Evolutionary conservation across 1,140 invertebrate species (phyloP).

Genomic region (Macrobrachium nipponense): DNA sequence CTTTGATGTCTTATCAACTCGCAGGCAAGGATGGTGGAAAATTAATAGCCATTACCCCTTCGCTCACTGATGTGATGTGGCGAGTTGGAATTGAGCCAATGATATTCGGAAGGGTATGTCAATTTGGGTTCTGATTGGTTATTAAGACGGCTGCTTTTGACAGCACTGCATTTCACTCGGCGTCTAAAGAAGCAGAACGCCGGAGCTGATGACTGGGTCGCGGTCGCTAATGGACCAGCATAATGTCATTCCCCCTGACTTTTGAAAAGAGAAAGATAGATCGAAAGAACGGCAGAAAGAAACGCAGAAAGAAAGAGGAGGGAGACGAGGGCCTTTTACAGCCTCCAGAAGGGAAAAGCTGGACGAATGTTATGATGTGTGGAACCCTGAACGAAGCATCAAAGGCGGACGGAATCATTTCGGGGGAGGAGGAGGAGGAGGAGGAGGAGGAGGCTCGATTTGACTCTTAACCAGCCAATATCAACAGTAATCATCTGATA

Average conservation of each 20-base stretch:
- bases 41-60: slow-evolving; percentile 56
- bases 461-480: too few relatives aligned
- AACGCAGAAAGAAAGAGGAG: slow-evolving; percentile 14
- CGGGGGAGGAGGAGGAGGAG: too few relatives aligned
- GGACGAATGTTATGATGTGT: too few relatives aligned
- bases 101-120: slow-evolving; percentile 39
- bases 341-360: too few relatives aligned
- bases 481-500: too few relatives aligned
- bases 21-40: slow-evolving; percentile 47
- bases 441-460: too few relatives aligned
- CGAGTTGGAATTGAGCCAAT: slow-evolving; percentile 39
- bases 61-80: slow-evolving; percentile 39
- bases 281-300: slow-evolving; percentile 10
- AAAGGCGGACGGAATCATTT: too few relatives aligned
- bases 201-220: slow-evolving; percentile 25
- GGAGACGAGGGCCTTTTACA: not conserved
- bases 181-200: slow-evolving; percentile 42
- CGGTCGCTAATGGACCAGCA: slow-evolving; percentile 42
- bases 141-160: slow-evolving; percentile 40
- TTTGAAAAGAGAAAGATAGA: not conserved
- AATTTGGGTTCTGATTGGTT: slow-evolving; percentile 55
- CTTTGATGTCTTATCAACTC: slow-evolving; percentile 44
- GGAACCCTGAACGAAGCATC: too few relatives aligned
- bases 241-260: slow-evolving; percentile 22
- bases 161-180: slow-evolving; percentile 19